Conservation (phyloP, 2,888 invertebrate genomes). For the Malthinus flaveolus region DNA sequence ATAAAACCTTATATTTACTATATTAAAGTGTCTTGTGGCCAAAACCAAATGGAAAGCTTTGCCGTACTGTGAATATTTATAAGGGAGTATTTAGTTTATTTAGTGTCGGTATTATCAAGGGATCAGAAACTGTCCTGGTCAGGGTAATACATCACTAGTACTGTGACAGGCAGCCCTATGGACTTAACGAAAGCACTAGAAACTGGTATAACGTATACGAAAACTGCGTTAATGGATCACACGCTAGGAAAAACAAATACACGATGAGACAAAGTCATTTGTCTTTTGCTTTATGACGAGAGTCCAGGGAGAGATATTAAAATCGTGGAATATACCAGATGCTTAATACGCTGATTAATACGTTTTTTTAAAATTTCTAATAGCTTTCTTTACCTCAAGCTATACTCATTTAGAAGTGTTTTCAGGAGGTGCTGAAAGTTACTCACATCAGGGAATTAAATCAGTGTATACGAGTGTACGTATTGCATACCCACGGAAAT, state of each 20-base stretch:
- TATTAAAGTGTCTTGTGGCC: constrained; percentile 22
- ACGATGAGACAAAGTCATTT: neutral
- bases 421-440: too few species aligned
- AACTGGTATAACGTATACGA: constrained; percentile 21
- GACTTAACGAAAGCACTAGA: constrained; percentile 24
- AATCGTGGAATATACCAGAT: too few species aligned
- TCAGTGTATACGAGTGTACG: too few species aligned
- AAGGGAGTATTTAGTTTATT: constrained; percentile 38
- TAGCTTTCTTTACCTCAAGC: too few species aligned
- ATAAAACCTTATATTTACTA: constrained; percentile 19
- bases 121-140: constrained; percentile 46
- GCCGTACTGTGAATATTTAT: constrained; percentile 34
- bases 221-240: constrained; percentile 43
- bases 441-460: too few species aligned
- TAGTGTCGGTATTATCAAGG: constrained; percentile 46
- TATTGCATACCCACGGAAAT: too few species aligned
- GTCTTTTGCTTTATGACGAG: too few species aligned
- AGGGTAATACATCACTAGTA: constrained; percentile 47
- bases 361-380: too few species aligned
- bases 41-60: constrained; percentile 18
- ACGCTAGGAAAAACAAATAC: constrained; percentile 17
- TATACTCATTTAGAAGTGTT: too few species aligned
- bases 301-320: too few species aligned
- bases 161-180: constrained; percentile 40
- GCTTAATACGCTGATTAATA: too few species aligned